Percentiles rank a stretch among this genome's conserved stretches.
Evolutionary conservation across 2,888 invertebrate genomes (phyloP).

Genomic region (Andrena chrysosceles): DNA sequence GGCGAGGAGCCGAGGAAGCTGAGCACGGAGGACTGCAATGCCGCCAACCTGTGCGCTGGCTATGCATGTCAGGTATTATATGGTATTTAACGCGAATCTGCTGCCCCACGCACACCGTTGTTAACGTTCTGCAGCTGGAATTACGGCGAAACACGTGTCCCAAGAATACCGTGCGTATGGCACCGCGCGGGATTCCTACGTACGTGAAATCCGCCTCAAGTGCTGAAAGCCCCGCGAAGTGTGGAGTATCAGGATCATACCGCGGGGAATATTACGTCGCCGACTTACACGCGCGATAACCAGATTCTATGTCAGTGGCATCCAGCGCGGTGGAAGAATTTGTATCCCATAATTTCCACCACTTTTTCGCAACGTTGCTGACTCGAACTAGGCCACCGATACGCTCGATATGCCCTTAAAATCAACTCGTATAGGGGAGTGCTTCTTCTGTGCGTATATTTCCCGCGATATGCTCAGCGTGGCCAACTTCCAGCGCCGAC

Average conservation of each 20-base stretch:
- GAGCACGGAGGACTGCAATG: slow-evolving; percentile 44
- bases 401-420: slow-evolving; percentile 60
- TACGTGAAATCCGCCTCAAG: slow-evolving; percentile 38
- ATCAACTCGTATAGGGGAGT: slow-evolving; percentile 26
- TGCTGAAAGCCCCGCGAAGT: slow-evolving; percentile 1
- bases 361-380: slow-evolving; percentile 27
- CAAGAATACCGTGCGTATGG: slow-evolving; percentile 32
- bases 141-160: slow-evolving; percentile 45
- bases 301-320: too few species aligned
- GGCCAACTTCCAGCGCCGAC: slow-evolving; percentile 14
- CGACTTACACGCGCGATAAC: too few species aligned
- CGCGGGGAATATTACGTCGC: background rate
- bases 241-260: background rate
- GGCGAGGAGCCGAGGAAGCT: slow-evolving; percentile 41
- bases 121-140: slow-evolving; percentile 36
- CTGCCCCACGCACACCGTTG: slow-evolving; percentile 30
- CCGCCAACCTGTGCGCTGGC: slow-evolving; percentile 27
- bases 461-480: background rate
- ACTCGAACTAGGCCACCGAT: slow-evolving; percentile 45
- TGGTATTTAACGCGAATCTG: slow-evolving; percentile 65
- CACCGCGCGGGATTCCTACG: slow-evolving; percentile 27
- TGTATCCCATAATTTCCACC: slow-evolving; percentile 6
- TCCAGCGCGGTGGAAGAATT: slow-evolving; percentile 3
- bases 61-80: slow-evolving; percentile 64
- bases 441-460: slow-evolving; percentile 15